Base-by-base conservation (phyloP, 2,113 vertebrate species). In the Rhombomys opimus region DNA sequence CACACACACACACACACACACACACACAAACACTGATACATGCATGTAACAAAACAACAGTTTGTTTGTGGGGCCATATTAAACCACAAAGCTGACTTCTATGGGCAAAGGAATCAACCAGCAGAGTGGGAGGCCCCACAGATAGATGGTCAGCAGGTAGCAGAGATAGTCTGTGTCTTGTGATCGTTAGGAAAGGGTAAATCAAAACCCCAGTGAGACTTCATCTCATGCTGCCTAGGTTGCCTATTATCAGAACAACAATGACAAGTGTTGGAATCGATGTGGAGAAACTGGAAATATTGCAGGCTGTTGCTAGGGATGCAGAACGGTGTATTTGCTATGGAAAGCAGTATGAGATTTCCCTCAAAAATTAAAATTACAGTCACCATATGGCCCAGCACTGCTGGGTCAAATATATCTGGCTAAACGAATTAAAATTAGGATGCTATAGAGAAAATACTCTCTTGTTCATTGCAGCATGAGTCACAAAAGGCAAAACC, bases 311-410 rank as follows among this genome's bases (percentile, higher is more conserved):
- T 7, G 35, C 30, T 23, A 20, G 14, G 57, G 80, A 30, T 23
- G 20, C 2, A 59, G 81, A 89, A 76, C 67, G n/a, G n/a, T 46
- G 3, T 63, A 50, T 38, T 9, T n/a, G 18, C 30, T n/a, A 2
- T 38, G 30, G 50, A 89, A 61, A 92, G 46, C 18, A 52, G 68
- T 77, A 61, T 18, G 76, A 65, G 30, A 57, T 7, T 54, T 54
- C 57, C 84, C 91, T 70, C 50, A 72, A 73, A 88, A 88, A 59
- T 59, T 52, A 77, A 84, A 89, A 89, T 65, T 87, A 76, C 20
- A 67, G 41, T 25, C 12, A 76, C 25, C 27, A 76, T 22, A 38
- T 84, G 46, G 88, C 27, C 32, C 73, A 46, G 59, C n/a, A 92
- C 12, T 22, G 38, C 13, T 73, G 20, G 15, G 85, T 54, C 68